A percentile compares a stretch with the other conserved stretches of the same genome.
phyloP scores from a whole-genome alignment of 2,113 vertebrate species.

The Trichechus manatus region DNA sequence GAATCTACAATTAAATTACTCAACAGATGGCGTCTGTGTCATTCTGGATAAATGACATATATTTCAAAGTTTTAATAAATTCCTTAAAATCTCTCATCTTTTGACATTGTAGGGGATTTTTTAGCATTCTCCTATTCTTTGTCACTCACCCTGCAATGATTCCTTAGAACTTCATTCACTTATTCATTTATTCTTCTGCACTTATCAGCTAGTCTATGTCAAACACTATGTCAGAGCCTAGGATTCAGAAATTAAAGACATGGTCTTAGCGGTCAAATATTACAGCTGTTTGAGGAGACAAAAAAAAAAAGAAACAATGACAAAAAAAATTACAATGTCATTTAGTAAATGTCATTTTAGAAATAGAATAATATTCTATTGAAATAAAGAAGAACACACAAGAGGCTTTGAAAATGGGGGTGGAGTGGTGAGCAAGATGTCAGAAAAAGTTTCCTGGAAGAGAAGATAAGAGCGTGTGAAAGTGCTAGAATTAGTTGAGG shows the following conservation, averaged over 20 bases:
- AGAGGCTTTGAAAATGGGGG: neutral
- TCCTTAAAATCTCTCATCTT: neutral
- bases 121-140: neutral
- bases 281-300: neutral
- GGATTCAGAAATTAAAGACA: neutral
- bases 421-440: neutral
- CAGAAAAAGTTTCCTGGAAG: neutral
- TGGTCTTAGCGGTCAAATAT: neutral
- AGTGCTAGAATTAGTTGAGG: neutral
- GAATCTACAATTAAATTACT: conserved; percentile 9
- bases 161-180: neutral
- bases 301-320: neutral
- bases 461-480: neutral
- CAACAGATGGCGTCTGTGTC: neutral
- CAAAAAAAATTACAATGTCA: neutral
- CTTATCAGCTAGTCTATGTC: neutral
- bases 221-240: neutral
- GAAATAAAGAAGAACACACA: neutral
- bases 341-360: neutral
- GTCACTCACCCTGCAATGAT: neutral
- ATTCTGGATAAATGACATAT: neutral
- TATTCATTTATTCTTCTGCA: neutral
- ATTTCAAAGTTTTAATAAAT: conserved; percentile 44
- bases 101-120: neutral
- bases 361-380: neutral